phyloP scores from a whole-genome alignment of 2,888 invertebrate species.

The Conistra vaccinii region DNA sequence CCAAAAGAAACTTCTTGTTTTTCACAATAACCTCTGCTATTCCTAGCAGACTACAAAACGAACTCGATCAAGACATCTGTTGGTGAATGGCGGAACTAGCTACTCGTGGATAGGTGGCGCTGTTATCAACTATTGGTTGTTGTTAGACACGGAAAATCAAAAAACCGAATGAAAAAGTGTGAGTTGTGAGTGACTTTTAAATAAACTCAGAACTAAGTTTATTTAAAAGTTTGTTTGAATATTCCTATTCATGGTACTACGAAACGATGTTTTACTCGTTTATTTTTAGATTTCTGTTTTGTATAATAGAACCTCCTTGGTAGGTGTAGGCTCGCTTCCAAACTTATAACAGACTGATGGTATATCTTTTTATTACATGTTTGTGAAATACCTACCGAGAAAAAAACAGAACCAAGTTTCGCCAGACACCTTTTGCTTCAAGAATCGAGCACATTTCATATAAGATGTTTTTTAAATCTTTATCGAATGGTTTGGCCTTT shows the following conservation, averaged over 20 bases:
- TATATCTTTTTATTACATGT: not conserved
- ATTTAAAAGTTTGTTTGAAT: not conserved
- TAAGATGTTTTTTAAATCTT: too few relatives aligned
- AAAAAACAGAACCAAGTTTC: not conserved
- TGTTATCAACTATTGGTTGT: slow-evolving; percentile 42
- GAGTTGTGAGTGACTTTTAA: too few relatives aligned
- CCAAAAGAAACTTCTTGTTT: not conserved
- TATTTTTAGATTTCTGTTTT: not conserved
- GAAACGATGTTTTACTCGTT: not conserved
- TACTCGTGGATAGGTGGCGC: slow-evolving; percentile 82
- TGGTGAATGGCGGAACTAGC: slow-evolving; percentile 71
- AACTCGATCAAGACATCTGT: slow-evolving; percentile 74
- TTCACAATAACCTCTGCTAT: too few relatives aligned
- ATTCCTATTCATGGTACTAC: not conserved
- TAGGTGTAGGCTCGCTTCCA: not conserved
- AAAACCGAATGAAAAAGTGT: not conserved
- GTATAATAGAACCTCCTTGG: not conserved
- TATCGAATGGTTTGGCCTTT: too few relatives aligned
- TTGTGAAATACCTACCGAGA: not conserved
- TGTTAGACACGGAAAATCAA: not conserved
- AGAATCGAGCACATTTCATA: not conserved
- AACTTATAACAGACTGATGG: not conserved
- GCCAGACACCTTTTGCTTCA: not conserved
- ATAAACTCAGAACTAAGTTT: too few relatives aligned
- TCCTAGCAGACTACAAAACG: not conserved